Percentiles rank a stretch among this genome's conserved stretches.
Conservation (phyloP, 2,888 invertebrate species). For the Meganola albula region DNA sequence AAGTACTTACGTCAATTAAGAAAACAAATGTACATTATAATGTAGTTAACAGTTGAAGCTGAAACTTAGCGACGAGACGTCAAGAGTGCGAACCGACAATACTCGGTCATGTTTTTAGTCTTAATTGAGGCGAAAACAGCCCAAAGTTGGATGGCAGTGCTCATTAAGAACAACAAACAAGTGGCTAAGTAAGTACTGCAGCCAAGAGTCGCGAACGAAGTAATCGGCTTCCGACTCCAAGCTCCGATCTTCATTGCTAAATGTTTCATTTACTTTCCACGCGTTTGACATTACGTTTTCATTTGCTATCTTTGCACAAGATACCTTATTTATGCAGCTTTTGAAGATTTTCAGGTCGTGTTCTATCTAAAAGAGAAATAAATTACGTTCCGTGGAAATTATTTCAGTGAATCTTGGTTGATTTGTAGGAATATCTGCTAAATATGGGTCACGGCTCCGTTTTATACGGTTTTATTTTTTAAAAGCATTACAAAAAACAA, state of each 20-base stretch:
- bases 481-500: too few relatives aligned
- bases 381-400: too few relatives aligned
- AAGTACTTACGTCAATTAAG: constrained; percentile 7
- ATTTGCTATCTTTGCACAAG: constrained; percentile 1
- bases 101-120: constrained; percentile 68
- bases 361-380: too few relatives aligned
- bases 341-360: too few relatives aligned
- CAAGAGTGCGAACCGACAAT: constrained; percentile 40
- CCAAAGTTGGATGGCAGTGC: constrained; percentile 67
- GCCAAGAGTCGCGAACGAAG: constrained; percentile 49
- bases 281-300: constrained; percentile 10
- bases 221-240: constrained; percentile 63
- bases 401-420: too few relatives aligned
- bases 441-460: too few relatives aligned
- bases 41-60: constrained; percentile 17
- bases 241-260: constrained; percentile 37
- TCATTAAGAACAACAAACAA: constrained; percentile 76
- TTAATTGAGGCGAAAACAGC: constrained; percentile 72
- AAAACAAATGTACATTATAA: constrained; percentile 10
- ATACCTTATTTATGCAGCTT: too few relatives aligned
- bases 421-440: too few relatives aligned
- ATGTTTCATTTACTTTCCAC: constrained; percentile 28
- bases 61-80: constrained; percentile 16
- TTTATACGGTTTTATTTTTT: too few relatives aligned
- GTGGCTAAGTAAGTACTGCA: constrained; percentile 66